Base-by-base conservation (phyloP, 1,140 invertebrate genomes). In the Zaprionus taronus region DNA sequence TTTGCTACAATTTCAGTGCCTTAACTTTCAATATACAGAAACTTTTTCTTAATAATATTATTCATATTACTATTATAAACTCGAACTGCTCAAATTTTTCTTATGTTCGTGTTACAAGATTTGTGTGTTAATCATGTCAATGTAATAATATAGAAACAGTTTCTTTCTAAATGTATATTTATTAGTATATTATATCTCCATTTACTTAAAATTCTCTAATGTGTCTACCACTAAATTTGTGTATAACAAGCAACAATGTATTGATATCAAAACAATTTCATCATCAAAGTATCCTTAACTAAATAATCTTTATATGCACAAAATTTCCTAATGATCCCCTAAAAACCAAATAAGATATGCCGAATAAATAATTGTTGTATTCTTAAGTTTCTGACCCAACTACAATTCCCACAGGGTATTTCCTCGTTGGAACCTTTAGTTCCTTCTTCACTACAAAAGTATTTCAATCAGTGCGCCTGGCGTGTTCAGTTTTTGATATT, bases 391-490 rank as follows among this genome's bases (percentile, higher is more conserved):
- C 6, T 41, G 1, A 22, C 1, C 2, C 9, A 49, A 20, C 2
- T 17, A 1, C 44, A 20, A 11, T 2, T 17, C 17, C 4, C n/a
- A 17, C 61, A 64, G 62, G 62, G 62, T 64, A 56, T 56, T n/a
- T n/a, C 2, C 5, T 4, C 22, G 15, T 56, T 26, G 53, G 9
- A 0, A 56, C 15, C 15, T 2, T 56, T 7, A 1, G 15, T 14
- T 51, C 31, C 11, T 12, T 12, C 4, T 11, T 4, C 26, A 56
- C 24, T 1, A 5, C 20, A 51, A 28, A 47, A 56, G 53, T 56
- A 56, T 78, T 70, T 74, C 84, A 87, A 89, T 89, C 84, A 89
- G 62, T 89, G 85, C 82, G 64, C 44, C 68, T 51, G 38, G 66
- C 62, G 64, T 73, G 66, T 75, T 31, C 61, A 38, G 65, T 70